These are phyloP conservation scores for Acrocephalus arundinaceus DNA, from an alignment of 2,113 vertebrate genomes.

Conservation along the genomic window DNA sequence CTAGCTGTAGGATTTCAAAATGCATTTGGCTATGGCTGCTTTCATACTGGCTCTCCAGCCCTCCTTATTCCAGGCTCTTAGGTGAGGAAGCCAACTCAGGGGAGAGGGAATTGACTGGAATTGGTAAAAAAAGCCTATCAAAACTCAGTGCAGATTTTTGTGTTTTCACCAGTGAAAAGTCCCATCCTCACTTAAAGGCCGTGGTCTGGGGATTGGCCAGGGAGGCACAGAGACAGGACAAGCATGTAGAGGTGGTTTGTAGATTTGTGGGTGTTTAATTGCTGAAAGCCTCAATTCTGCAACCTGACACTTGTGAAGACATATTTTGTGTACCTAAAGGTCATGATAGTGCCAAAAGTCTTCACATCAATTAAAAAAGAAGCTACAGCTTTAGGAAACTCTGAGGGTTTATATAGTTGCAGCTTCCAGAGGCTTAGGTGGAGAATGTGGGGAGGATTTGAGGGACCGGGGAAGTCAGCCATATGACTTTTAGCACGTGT, in stretches of 20 bases:
- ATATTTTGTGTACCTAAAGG: not conserved
- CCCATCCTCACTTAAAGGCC: not conserved
- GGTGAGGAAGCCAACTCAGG: not conserved
- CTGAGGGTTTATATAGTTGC: accelerated
- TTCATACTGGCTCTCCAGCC: not conserved
- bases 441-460: not conserved
- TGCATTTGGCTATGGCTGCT: not conserved
- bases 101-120: not conserved
- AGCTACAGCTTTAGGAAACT: not conserved
- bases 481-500: not conserved
- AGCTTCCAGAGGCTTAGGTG: not conserved
- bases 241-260: not conserved
- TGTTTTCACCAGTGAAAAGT: not conserved
- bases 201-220: not conserved
- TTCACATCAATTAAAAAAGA: not conserved
- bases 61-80: not conserved
- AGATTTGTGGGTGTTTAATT: not conserved
- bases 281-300: not conserved
- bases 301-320: not conserved
- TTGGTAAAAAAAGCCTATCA: not conserved
- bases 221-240: not conserved
- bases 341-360: not conserved
- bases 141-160: not conserved
- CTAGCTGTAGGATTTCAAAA: not conserved
- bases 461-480: not conserved